Evolutionary conservation across 2,113 vertebrate genomes (phyloP).

Genomic region (Notarius lentiginosus): DNA sequence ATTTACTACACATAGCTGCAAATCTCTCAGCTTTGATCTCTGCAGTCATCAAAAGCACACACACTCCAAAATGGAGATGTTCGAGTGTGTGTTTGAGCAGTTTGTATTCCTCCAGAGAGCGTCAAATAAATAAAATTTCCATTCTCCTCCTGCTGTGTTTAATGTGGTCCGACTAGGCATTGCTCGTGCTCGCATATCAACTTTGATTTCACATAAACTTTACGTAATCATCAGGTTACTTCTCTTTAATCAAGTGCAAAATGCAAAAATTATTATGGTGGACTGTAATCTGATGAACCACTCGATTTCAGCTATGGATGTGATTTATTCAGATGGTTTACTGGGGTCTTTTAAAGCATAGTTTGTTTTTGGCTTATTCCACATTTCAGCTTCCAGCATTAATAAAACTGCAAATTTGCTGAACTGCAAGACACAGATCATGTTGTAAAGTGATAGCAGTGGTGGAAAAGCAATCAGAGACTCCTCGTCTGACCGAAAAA

Average conservation of each 20-base stretch:
- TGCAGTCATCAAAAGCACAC: constrained; percentile 67
- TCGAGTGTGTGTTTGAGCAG: constrained; percentile 52
- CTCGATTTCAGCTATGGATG: background rate
- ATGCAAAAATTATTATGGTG: constrained; percentile 23
- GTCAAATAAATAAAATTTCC: constrained; percentile 55
- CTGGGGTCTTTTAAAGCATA: constrained; percentile 19
- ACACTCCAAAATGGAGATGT: constrained; percentile 59
- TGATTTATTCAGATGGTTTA: constrained; percentile 32
- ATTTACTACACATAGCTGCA: constrained; percentile 69
- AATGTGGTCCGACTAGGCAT: background rate
- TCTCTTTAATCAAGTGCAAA: constrained; percentile 27
- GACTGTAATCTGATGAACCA: constrained; percentile 27
- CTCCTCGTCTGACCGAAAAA: constrained; percentile 36
- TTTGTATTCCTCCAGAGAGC: constrained; percentile 61
- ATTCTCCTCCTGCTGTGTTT: constrained; percentile 45
- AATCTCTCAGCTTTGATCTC: constrained; percentile 68
- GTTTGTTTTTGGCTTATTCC: constrained; percentile 42
- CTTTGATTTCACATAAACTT: constrained; percentile 47
- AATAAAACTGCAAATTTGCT: constrained; percentile 50
- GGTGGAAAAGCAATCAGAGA: constrained; percentile 43
- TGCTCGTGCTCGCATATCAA: constrained; percentile 41
- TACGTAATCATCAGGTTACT: constrained; percentile 37
- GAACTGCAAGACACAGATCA: constrained; percentile 45
- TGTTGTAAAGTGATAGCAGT: constrained; percentile 39
- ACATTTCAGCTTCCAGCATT: constrained; percentile 46